Evolutionary conservation across 2,113 vertebrate genomes (phyloP).

Genomic region (Oreocharis arfaki): DNA sequence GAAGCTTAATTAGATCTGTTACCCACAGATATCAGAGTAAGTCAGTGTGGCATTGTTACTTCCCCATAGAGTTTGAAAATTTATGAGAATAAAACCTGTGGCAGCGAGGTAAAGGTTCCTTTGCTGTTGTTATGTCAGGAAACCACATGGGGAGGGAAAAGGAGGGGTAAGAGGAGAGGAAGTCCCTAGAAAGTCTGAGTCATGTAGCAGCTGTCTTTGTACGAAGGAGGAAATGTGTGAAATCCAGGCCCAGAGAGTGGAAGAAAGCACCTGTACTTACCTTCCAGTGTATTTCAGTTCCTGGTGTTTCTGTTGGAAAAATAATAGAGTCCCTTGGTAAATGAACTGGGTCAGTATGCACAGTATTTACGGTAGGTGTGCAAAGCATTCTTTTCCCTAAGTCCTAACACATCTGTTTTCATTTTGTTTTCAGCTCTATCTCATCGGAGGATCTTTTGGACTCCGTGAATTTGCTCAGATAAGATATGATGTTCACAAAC

Average conservation of each 20-base stretch:
- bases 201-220: not conserved
- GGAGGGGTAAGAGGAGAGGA: not conserved
- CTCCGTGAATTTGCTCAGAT: slow-evolving; percentile 92
- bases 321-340: not conserved
- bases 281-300: not conserved
- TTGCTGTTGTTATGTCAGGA: not conserved
- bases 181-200: not conserved
- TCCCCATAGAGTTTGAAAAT: not conserved
- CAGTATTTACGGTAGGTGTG: not conserved
- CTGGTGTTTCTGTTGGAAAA: not conserved
- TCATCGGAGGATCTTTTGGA: slow-evolving; percentile 92
- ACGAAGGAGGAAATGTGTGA: not conserved
- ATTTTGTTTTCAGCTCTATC: slow-evolving; percentile 80
- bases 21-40: not conserved
- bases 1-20: slow-evolving; percentile 18
- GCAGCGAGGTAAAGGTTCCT: not conserved
- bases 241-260: not conserved
- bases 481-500: slow-evolving; percentile 86
- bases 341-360: not conserved
- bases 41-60: not conserved
- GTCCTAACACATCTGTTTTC: not conserved
- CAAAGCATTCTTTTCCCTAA: not conserved
- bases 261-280: not conserved
- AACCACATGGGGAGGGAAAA: not conserved
- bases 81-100: not conserved